Conservation (phyloP, 2,113 vertebrate species). For the Symphodus melops region DNA sequence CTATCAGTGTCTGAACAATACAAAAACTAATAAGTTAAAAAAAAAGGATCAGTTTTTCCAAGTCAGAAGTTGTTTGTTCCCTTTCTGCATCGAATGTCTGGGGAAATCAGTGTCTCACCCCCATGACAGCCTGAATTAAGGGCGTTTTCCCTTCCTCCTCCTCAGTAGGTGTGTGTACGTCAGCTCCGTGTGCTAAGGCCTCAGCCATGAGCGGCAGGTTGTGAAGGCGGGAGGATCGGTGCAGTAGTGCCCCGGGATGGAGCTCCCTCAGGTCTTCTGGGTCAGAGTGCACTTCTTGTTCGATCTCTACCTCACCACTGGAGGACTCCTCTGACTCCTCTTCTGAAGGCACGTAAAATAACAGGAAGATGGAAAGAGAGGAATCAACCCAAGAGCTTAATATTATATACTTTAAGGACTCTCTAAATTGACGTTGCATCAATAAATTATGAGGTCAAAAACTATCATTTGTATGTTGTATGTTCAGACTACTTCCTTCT, state of each 20-base stretch:
- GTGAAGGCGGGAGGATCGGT: constrained; percentile 88
- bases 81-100: background rate
- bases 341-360: constrained; percentile 47
- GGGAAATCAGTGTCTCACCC: constrained; percentile 83
- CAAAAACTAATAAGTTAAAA: background rate
- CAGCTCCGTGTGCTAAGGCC: constrained; percentile 94
- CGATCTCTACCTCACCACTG: constrained; percentile 82
- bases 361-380: background rate
- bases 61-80: background rate
- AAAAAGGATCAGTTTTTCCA: background rate
- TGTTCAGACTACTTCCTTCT: background rate
- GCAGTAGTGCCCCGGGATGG: constrained; percentile 87
- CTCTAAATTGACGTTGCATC: too few species aligned
- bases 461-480: background rate
- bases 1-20: background rate
- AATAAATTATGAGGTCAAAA: too few species aligned
- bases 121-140: constrained; percentile 94
- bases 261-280: constrained; percentile 81
- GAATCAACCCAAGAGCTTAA: too few species aligned
- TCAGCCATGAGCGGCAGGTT: constrained; percentile 95
- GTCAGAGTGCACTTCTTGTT: constrained; percentile 81
- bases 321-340: constrained; percentile 82
- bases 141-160: constrained; percentile 91
- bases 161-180: constrained; percentile 88
- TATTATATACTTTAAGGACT: too few species aligned